A percentile compares a stretch with the other conserved stretches of the same genome.
phyloP scores from a whole-genome alignment of 2,113 vertebrate genomes.

The Emydocephalus ijimae region DNA sequence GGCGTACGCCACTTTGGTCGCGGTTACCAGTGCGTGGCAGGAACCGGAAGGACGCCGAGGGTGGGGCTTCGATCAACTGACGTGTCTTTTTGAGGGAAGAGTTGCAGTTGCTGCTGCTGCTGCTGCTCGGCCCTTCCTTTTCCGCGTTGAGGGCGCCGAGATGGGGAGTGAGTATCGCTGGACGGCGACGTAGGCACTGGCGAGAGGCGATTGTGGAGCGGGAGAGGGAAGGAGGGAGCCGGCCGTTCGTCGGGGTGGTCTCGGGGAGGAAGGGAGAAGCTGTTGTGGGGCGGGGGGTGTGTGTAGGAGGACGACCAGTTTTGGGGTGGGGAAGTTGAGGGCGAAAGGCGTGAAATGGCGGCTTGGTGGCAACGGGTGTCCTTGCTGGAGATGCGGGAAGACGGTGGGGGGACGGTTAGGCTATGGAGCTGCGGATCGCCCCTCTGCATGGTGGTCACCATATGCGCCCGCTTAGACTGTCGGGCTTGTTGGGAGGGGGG shows the following conservation, averaged over 20 bases:
- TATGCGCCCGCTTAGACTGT: not conserved
- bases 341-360: not conserved
- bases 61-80: conserved; percentile 53
- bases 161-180: conserved; percentile 75
- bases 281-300: not conserved
- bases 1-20: not conserved
- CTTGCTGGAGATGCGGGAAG: not conserved
- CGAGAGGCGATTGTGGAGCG: not conserved
- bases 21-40: conserved; percentile 71
- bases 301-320: no score
- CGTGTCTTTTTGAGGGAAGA: conserved; percentile 65
- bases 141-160: conserved; percentile 43
- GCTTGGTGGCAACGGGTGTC: not conserved
- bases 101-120: not conserved
- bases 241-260: accelerated
- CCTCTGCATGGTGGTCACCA: not conserved
- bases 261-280: not conserved
- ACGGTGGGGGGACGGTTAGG: not conserved
- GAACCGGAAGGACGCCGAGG: conserved; percentile 69
- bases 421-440: not conserved
- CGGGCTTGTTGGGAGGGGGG: no score
- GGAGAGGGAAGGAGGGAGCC: not conserved
- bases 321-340: not conserved
- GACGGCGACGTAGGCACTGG: not conserved
- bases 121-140: conserved; percentile 16